A percentile compares a stretch with the other conserved stretches of the same genome.
phyloP scores from a whole-genome alignment of 2,797 vertebrate species.

The Lates japonicus region DNA sequence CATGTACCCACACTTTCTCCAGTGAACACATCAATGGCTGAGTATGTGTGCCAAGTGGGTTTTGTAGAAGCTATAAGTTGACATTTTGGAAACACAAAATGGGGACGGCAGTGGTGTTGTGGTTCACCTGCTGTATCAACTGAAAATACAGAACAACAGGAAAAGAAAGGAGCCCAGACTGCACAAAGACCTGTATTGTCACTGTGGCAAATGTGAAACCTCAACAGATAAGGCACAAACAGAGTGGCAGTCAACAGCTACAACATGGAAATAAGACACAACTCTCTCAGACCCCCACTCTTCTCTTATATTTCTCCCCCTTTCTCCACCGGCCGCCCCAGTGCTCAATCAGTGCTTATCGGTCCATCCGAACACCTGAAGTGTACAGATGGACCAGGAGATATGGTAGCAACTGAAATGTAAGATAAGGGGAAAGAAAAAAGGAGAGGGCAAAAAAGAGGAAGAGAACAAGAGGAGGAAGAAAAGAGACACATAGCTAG shows the following conservation, averaged over 20 bases:
- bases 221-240: conserved; percentile 74
- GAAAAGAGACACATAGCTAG: conserved; percentile 29
- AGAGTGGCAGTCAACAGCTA: conserved; percentile 58
- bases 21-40: conserved; percentile 12
- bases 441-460: conserved; percentile 22
- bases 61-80: conserved; percentile 12
- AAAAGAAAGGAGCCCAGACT: conserved; percentile 43
- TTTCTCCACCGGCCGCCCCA: conserved; percentile 8
- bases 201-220: conserved; percentile 74
- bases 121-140: conserved; percentile 60
- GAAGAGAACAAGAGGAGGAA: conserved; percentile 34
- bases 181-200: conserved; percentile 77
- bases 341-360: conserved; percentile 69
- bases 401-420: conserved; percentile 55
- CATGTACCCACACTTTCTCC: neutral
- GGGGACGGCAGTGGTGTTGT: conserved; percentile 10
- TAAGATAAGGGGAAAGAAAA: conserved; percentile 50
- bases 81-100: conserved; percentile 23
- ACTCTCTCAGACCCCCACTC: conserved; percentile 43
- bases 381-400: conserved; percentile 63
- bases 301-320: conserved; percentile 27
- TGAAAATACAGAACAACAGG: conserved; percentile 58
- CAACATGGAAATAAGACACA: conserved; percentile 56
- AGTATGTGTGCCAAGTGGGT: neutral
- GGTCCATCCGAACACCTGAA: conserved; percentile 54